Percentiles rank a stretch among this genome's conserved stretches.
Evolutionary conservation across 1,140 invertebrate species (phyloP).

Genomic region (Diprion similis): DNA sequence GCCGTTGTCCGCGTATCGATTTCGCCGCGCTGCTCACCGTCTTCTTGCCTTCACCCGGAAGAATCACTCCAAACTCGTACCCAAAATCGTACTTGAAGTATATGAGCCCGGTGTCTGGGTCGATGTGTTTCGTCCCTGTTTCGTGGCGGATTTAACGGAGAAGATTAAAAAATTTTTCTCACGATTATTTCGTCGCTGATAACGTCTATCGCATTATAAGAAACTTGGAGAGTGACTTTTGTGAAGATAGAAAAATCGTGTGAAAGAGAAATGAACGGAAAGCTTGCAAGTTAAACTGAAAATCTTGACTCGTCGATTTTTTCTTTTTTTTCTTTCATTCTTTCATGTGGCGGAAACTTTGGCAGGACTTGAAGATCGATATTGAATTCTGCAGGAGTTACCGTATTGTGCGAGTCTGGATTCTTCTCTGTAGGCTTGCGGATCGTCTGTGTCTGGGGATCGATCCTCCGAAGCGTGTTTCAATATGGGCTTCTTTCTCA

Average conservation of each 20-base stretch:
- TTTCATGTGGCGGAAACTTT: too few relatives aligned
- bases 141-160: background rate
- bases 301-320: too few relatives aligned
- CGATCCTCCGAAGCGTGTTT: slow-evolving; percentile 56
- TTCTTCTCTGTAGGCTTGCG: slow-evolving; percentile 75
- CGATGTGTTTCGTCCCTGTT: slow-evolving; percentile 77
- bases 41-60: slow-evolving; percentile 72
- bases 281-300: too few relatives aligned
- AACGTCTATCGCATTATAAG: background rate
- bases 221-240: background rate
- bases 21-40: slow-evolving; percentile 59
- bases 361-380: too few relatives aligned
- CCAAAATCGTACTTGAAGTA: slow-evolving; percentile 87
- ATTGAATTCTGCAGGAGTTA: slow-evolving; percentile 52
- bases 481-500: slow-evolving; percentile 65
- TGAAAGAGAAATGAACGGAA: too few relatives aligned
- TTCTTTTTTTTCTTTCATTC: too few relatives aligned
- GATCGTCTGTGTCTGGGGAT: slow-evolving; percentile 58
- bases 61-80: slow-evolving; percentile 79
- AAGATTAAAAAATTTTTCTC: background rate
- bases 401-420: slow-evolving; percentile 74
- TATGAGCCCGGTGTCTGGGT: slow-evolving; percentile 78
- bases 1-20: slow-evolving; percentile 60
- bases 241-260: background rate
- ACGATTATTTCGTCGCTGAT: background rate